phyloP scores from a whole-genome alignment of 2,113 vertebrate species.

The Mesocricetus auratus region DNA sequence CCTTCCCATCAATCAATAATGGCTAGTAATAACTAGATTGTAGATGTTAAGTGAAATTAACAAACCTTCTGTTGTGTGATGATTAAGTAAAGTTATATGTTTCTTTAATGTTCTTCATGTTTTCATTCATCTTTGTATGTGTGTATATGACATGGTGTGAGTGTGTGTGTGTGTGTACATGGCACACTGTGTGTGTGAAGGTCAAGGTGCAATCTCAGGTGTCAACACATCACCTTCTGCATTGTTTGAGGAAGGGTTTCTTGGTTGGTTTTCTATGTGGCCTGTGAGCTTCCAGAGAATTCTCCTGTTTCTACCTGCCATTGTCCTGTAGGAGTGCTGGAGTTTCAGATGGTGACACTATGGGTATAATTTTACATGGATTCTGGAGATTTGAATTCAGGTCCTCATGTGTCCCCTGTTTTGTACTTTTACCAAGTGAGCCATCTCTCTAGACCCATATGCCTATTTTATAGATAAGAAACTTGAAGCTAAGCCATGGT shows the following conservation, averaged over 20 bases:
- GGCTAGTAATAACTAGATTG: slow-evolving; percentile 25
- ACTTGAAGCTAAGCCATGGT: background rate
- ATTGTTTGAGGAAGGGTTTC: background rate
- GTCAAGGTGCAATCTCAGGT: background rate
- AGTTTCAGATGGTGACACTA: background rate
- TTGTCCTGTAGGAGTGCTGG: background rate
- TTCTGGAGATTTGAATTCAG: background rate
- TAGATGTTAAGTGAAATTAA: slow-evolving; percentile 34
- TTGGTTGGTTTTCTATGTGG: background rate
- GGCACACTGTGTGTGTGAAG: background rate
- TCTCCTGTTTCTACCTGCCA: background rate
- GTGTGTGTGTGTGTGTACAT: background rate
- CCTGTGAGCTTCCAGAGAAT: background rate
- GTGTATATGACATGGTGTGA: background rate
- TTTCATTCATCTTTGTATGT: background rate
- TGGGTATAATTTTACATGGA: background rate
- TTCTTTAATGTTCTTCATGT: background rate
- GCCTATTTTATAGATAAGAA: slow-evolving; percentile 45
- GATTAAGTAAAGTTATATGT: background rate
- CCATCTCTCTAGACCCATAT: background rate
- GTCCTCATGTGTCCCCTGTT: background rate
- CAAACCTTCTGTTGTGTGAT: background rate
- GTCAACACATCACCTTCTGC: background rate
- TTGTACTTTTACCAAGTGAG: background rate
- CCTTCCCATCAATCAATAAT: background rate